Conservation (phyloP, 2,113 vertebrate species). For the Rhinoderma darwinii region DNA sequence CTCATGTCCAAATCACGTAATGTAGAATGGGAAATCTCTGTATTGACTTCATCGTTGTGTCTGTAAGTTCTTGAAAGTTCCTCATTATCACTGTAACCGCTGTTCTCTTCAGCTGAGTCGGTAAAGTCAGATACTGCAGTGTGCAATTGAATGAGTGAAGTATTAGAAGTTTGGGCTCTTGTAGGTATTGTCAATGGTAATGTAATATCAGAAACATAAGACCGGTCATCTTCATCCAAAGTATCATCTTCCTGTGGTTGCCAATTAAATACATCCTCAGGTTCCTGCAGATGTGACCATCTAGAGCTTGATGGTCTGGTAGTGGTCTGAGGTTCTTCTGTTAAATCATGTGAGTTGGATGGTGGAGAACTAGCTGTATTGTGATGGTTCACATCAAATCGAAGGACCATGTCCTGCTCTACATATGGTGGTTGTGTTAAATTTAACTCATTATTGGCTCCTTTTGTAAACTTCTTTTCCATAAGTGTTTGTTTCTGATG, state of each 20-base stretch:
- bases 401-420: neutral
- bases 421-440: neutral
- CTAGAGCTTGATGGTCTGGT: conserved; percentile 17
- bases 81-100: neutral
- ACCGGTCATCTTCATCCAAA: neutral
- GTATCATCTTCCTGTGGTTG: neutral
- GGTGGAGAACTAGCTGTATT: neutral
- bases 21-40: neutral
- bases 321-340: neutral
- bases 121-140: neutral
- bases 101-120: conserved; percentile 1
- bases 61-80: neutral
- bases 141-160: neutral
- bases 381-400: neutral
- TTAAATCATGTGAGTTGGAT: neutral
- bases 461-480: neutral
- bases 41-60: neutral
- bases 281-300: conserved; percentile 36
- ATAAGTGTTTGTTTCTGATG: neutral
- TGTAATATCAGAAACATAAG: neutral
- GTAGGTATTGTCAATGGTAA: neutral
- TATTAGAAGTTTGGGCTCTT: neutral
- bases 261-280: conserved; percentile 62
- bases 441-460: neutral
- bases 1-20: neutral